Percentiles rank a stretch among this genome's conserved stretches.
Conservation (phyloP, 92 coral and sea anemone species). For the Epizoanthus illoricatus region DNA sequence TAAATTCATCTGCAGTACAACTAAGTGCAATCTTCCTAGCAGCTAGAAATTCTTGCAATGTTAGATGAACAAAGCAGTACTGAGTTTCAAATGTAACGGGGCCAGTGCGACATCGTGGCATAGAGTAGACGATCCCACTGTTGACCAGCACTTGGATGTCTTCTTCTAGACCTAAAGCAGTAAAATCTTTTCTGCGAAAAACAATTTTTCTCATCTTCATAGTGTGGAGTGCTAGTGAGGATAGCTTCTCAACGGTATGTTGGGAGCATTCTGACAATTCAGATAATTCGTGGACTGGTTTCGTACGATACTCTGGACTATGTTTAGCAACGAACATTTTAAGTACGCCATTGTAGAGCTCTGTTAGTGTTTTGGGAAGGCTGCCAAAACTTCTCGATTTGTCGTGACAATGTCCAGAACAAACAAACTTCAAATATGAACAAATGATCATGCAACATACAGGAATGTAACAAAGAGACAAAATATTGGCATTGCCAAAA, state of each 20-base stretch:
- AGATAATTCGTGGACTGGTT: not conserved
- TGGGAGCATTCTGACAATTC: not conserved
- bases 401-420: not conserved
- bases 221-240: slow-evolving; percentile 4
- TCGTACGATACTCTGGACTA: slow-evolving; percentile 3
- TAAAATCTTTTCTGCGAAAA: slow-evolving; percentile 8
- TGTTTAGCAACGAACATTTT: slow-evolving; percentile 21
- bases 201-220: slow-evolving; percentile 6
- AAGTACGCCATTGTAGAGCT: slow-evolving; percentile 18
- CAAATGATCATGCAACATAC: slow-evolving; percentile 48
- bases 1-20: slow-evolving; percentile 34
- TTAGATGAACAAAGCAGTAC: slow-evolving; percentile 47
- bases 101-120: slow-evolving; percentile 31
- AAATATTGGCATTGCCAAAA: slow-evolving; percentile 32
- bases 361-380: slow-evolving; percentile 22
- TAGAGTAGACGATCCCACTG: slow-evolving; percentile 41
- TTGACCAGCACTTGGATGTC: slow-evolving; percentile 43
- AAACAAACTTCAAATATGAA: slow-evolving; percentile 34
- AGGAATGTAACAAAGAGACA: slow-evolving; percentile 51
- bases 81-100: slow-evolving; percentile 17
- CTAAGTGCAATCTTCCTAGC: slow-evolving; percentile 47
- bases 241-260: slow-evolving; percentile 6
- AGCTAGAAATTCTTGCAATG: slow-evolving; percentile 59
- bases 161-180: slow-evolving; percentile 33
- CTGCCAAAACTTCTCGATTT: not conserved